A percentile compares a stretch with the other conserved stretches of the same genome.
Evolutionary conservation across 37 sponge, comb jelly and placozoan genomes (phyloP).

Genomic region (Aplysina aerophoba): DNA sequence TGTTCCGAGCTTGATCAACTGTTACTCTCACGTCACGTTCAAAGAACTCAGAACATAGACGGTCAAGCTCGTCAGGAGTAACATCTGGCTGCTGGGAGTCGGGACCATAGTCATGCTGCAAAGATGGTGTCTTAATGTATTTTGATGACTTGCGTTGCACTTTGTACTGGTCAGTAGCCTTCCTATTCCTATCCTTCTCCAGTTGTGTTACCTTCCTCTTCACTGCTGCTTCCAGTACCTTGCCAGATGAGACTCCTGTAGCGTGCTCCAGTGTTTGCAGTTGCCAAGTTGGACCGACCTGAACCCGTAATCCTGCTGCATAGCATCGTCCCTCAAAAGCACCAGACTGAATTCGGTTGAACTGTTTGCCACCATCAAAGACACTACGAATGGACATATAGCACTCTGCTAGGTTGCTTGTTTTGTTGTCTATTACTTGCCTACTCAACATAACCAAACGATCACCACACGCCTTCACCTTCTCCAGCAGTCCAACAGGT

Average conservation of each 20-base stretch:
- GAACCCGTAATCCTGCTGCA: conserved; percentile 35
- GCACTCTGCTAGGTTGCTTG: conserved; percentile 50
- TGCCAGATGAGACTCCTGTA: background rate
- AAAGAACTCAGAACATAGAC: no score
- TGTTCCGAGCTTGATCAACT: no score
- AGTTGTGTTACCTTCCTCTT: no score
- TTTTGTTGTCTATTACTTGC: conserved; percentile 38
- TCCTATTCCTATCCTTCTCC: no score
- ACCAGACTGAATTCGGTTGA: conserved; percentile 32
- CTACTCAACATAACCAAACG: conserved; percentile 24
- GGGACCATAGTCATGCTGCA: no score
- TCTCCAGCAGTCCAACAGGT: conserved; percentile 23
- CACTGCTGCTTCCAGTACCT: no score
- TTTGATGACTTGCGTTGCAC: no score
- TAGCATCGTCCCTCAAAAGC: conserved; percentile 31
- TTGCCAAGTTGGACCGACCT: conserved; percentile 43
- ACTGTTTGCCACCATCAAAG: conserved; percentile 44
- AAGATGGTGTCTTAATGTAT: no score
- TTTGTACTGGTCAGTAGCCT: no score
- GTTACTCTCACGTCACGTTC: no score
- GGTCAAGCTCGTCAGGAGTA: no score
- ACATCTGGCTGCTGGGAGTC: no score
- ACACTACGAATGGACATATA: conserved; percentile 21
- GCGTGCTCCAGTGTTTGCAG: background rate
- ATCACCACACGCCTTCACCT: conserved; percentile 27